These are phyloP conservation scores for Melinaea marsaeus DNA, from an alignment of 2,888 invertebrate species.

Conservation along the genomic window DNA sequence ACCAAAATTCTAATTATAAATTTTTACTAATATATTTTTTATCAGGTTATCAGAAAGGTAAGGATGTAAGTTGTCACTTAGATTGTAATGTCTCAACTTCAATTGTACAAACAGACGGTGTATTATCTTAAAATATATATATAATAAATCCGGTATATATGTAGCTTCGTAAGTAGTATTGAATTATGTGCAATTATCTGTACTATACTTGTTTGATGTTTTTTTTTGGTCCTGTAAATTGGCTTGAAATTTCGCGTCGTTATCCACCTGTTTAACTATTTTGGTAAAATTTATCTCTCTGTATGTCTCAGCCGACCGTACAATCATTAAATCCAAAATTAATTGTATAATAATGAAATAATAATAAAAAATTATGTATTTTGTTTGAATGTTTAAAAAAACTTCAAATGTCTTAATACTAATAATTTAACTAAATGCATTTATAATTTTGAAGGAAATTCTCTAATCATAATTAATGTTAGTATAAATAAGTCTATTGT, in stretches of 20 bases:
- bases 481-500: constrained; percentile 18
- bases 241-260: not conserved
- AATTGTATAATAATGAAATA: not conserved
- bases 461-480: constrained; percentile 16
- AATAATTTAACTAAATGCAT: constrained; percentile 5
- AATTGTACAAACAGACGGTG: not conserved
- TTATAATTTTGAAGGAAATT: not conserved
- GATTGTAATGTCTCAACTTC: constrained; percentile 35
- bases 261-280: not conserved
- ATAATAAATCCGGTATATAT: constrained; percentile 2
- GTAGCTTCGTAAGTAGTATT: not conserved
- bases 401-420: not conserved
- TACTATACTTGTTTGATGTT: not conserved
- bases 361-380: not conserved
- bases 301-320: not conserved
- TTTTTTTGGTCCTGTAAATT: constrained; percentile 1
- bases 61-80: constrained; percentile 57
- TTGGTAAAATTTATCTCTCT: not conserved
- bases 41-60: constrained; percentile 71
- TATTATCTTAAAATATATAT: not conserved
- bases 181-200: not conserved
- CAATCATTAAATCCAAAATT: not conserved
- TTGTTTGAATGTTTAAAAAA: too few relatives aligned
- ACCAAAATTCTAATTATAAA: constrained; percentile 27
- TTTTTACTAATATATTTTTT: constrained; percentile 51